phyloP scores from a whole-genome alignment of 1,140 invertebrate genomes.

The Aphis craccivora region DNA sequence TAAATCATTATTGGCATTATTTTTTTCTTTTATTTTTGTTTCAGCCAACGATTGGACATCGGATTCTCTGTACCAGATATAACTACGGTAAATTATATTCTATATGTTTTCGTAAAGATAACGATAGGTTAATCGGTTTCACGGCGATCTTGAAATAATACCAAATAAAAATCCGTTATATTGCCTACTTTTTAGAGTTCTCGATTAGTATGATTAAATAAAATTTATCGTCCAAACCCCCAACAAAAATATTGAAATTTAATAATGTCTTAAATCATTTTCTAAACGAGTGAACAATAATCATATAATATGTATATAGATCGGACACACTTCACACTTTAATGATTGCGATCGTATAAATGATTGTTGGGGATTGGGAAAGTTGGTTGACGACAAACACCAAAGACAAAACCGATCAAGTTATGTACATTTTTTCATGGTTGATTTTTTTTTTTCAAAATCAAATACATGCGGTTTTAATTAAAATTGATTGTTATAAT shows the following conservation, averaged over 20 bases:
- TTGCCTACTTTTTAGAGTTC: not conserved
- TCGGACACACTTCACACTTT: not conserved
- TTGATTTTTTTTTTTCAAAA: no score
- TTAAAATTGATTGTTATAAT: no score
- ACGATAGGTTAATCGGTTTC: not conserved
- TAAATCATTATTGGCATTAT: not conserved
- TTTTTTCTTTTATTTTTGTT: constrained; percentile 31
- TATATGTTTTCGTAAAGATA: not conserved
- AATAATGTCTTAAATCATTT: not conserved
- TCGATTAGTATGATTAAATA: not conserved
- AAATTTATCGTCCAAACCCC: not conserved
- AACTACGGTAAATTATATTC: not conserved
- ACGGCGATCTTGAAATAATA: not conserved
- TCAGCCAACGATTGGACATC: constrained; percentile 51
- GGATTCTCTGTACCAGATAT: constrained; percentile 47
- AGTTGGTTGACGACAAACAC: no score
- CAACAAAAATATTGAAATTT: not conserved
- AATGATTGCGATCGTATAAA: not conserved
- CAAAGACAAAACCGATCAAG: no score
- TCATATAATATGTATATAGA: no score
- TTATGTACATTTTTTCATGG: no score
- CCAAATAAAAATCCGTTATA: not conserved
- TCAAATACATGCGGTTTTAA: no score
- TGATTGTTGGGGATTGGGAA: not conserved
- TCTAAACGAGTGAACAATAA: not conserved